Conservation (phyloP, 1,140 invertebrate genomes). For the Stratiolaelaps scimitus region DNA sequence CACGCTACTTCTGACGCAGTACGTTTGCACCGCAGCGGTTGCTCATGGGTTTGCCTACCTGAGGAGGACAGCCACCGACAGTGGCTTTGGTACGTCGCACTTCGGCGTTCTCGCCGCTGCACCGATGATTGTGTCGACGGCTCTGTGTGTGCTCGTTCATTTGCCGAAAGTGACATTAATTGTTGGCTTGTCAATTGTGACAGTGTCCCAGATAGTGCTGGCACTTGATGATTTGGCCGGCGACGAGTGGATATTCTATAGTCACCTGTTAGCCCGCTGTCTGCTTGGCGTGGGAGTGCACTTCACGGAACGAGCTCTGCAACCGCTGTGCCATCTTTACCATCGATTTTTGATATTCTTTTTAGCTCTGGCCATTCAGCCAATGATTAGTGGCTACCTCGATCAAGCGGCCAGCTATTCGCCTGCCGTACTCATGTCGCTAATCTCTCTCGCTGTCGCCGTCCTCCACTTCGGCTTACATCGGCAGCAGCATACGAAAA, state of each 20-base stretch:
- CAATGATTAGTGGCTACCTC: background rate
- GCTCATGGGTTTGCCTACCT: slow-evolving; percentile 8
- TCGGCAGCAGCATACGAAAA: background rate
- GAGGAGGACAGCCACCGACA: background rate
- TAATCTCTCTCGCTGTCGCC: background rate
- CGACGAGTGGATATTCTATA: slow-evolving; percentile 5
- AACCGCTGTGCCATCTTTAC: background rate
- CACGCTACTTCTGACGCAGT: background rate
- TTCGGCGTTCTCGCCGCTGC: background rate
- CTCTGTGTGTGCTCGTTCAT: background rate
- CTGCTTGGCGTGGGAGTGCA: background rate
- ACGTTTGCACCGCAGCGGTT: background rate
- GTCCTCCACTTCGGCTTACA: background rate
- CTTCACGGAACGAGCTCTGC: background rate
- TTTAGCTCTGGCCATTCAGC: background rate
- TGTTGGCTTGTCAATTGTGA: background rate
- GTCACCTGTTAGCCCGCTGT: background rate
- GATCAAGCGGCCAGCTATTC: background rate
- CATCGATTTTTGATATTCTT: slow-evolving; percentile 14
- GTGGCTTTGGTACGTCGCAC: background rate
- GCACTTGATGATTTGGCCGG: background rate
- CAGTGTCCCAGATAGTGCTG: slow-evolving; percentile 12
- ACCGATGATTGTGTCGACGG: background rate
- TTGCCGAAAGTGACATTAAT: background rate
- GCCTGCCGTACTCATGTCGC: background rate